Percentiles rank a stretch among this genome's conserved stretches.
These are phyloP conservation scores for Philypnodon macrostomus DNA, from an alignment of 2,797 vertebrate genomes.

Conservation along the genomic window DNA sequence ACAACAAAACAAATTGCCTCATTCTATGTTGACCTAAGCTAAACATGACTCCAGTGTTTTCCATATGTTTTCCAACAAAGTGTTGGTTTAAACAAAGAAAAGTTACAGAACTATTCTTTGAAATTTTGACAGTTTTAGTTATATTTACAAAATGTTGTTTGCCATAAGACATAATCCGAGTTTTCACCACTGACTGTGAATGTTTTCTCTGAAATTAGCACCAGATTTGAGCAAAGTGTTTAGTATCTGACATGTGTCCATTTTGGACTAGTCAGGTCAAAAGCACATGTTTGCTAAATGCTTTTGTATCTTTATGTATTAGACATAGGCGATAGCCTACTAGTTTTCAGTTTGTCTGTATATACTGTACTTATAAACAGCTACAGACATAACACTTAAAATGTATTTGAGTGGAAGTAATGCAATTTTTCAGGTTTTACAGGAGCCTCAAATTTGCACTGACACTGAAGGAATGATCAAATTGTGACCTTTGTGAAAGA, in stretches of 20 bases:
- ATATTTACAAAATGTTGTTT: constrained; percentile 1
- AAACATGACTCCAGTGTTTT: constrained; percentile 31
- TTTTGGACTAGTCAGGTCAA: neutral
- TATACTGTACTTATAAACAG: too few species aligned
- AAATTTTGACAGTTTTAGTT: constrained; percentile 6
- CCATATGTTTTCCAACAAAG: neutral
- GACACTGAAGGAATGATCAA: constrained; percentile 11
- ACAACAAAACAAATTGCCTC: constrained; percentile 42
- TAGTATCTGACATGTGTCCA: neutral
- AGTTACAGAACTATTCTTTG: constrained; percentile 21
- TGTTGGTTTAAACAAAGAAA: constrained; percentile 17
- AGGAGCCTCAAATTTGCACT: neutral
- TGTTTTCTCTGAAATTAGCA: neutral
- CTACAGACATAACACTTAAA: constrained; percentile 1
- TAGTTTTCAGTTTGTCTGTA: neutral
- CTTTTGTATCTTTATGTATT: neutral
- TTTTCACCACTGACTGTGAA: constrained; percentile 17
- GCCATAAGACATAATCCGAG: neutral
- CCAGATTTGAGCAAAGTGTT: neutral
- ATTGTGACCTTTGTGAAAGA: constrained; percentile 18
- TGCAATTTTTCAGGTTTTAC: constrained; percentile 15
- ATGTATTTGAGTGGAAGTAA: constrained; percentile 5
- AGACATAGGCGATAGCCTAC: neutral
- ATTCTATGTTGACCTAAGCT: constrained; percentile 31
- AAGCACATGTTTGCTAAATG: neutral